Evolutionary conservation across 2,888 invertebrate genomes (phyloP).

Genomic region (Synanthedon formicaeformis): DNA sequence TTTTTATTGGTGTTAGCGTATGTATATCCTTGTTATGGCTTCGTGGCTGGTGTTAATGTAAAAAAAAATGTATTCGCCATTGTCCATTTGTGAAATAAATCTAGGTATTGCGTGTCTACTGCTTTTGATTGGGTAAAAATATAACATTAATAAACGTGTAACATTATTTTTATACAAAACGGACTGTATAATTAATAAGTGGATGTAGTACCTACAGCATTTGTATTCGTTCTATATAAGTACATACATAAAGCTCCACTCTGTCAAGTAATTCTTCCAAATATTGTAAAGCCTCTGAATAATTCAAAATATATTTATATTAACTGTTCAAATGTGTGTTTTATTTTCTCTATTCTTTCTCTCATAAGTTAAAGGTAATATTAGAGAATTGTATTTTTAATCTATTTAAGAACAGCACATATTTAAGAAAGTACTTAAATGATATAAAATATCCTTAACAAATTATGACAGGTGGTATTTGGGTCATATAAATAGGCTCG

Average conservation of each 20-base stretch:
- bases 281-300: constrained; percentile 71
- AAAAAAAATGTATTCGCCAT: neutral
- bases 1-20: constrained; percentile 29
- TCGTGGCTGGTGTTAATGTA: neutral
- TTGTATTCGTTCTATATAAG: neutral
- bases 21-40: constrained; percentile 20
- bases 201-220: neutral
- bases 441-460: too few species aligned
- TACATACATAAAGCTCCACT: neutral
- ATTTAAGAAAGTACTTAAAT: too few species aligned
- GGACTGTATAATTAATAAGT: neutral
- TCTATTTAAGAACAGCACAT: too few species aligned
- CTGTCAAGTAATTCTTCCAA: constrained; percentile 64
- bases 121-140: neutral
- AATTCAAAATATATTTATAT: constrained; percentile 72
- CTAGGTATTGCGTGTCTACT: constrained; percentile 1
- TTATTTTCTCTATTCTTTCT: constrained; percentile 26
- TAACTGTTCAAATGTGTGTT: constrained; percentile 66
- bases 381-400: too few species aligned
- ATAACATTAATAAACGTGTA: neutral
- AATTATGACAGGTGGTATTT: too few species aligned
- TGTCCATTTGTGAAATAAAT: neutral
- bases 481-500: too few species aligned
- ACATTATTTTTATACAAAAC: constrained; percentile 25
- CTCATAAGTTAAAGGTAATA: too few species aligned